Percentiles rank a stretch among this genome's conserved stretches.
phyloP scores from a whole-genome alignment of 92 coral and sea anemone species.

The Chrysogorgia sp. region DNA sequence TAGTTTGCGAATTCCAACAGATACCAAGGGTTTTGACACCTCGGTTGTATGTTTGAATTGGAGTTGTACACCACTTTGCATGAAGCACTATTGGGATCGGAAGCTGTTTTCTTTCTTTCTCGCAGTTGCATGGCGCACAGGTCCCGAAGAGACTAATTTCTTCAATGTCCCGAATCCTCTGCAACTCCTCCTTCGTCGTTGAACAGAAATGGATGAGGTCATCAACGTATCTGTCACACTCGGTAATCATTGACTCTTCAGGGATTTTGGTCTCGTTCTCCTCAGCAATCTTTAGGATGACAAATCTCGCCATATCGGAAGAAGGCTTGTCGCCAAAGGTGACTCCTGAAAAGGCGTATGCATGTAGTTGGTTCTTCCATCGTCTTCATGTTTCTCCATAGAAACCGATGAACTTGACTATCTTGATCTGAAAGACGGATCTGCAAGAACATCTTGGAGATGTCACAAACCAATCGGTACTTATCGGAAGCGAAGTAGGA shows the following conservation, averaged over 20 bases:
- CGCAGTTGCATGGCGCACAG: neutral
- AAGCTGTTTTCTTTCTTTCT: neutral
- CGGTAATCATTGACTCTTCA: too few relatives aligned
- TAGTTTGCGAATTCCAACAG: slow-evolving; percentile 47
- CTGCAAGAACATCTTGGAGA: slow-evolving; percentile 59
- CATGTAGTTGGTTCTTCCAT: too few relatives aligned
- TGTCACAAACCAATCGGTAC: slow-evolving; percentile 50
- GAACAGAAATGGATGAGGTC: too few relatives aligned
- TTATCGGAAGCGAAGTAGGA: slow-evolving; percentile 40
- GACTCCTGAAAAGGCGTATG: too few relatives aligned
- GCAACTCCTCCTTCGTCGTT: neutral
- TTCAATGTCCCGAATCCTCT: slow-evolving; percentile 18
- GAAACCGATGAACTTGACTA: slow-evolving; percentile 45
- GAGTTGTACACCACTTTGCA: neutral
- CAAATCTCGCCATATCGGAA: too few relatives aligned
- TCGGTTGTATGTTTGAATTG: slow-evolving; percentile 7
- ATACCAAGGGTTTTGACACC: slow-evolving; percentile 28
- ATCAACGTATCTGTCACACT: too few relatives aligned
- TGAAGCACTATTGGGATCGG: too few relatives aligned
- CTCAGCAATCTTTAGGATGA: too few relatives aligned
- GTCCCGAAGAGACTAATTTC: neutral
- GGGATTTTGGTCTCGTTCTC: too few relatives aligned
- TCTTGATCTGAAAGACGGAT: slow-evolving; percentile 38
- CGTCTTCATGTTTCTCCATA: slow-evolving; percentile 54
- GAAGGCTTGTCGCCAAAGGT: too few relatives aligned